Conservation (phyloP, 2,888 invertebrate genomes). For the Hydrotaea cyrtoneurina region DNA sequence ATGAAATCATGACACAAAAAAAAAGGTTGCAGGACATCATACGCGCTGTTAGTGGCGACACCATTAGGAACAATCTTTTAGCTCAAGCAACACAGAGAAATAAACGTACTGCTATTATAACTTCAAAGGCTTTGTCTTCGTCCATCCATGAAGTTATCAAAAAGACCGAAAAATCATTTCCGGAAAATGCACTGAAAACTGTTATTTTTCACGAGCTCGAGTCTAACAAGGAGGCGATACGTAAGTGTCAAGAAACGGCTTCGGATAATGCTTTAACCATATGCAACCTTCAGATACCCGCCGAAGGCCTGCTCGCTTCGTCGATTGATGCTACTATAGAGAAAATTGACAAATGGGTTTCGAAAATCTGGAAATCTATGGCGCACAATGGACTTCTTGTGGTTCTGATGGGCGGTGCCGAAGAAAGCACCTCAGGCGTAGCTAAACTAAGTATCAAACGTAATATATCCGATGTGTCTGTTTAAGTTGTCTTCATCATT, state of each 20-base stretch:
- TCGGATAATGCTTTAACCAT: constrained; percentile 78
- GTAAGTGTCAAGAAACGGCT: constrained; percentile 81
- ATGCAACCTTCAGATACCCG: constrained; percentile 75
- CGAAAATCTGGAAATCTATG: constrained; percentile 84
- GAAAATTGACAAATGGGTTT: constrained; percentile 83
- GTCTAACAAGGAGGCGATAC: constrained; percentile 82
- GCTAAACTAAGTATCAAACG: constrained; percentile 80
- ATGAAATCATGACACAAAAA: constrained; percentile 85
- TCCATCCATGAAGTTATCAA: constrained; percentile 73
- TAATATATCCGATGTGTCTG: constrained; percentile 68
- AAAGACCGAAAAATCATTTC: constrained; percentile 69
- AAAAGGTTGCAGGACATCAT: constrained; percentile 79
- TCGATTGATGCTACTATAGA: constrained; percentile 80
- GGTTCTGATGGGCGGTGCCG: constrained; percentile 86
- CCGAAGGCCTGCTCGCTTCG: constrained; percentile 80
- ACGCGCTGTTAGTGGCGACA: constrained; percentile 73
- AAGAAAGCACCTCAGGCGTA: constrained; percentile 79
- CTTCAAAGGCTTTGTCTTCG: constrained; percentile 72
- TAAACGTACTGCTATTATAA: constrained; percentile 77
- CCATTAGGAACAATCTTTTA: constrained; percentile 79
- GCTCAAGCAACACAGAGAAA: constrained; percentile 76
- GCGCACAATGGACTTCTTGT: constrained; percentile 84
- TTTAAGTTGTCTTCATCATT: constrained; percentile 40
- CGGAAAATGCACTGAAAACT: constrained; percentile 61
- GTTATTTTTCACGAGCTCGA: constrained; percentile 82